Percentiles rank a stretch among this genome's conserved stretches.
Conservation (phyloP, 2,888 invertebrate genomes). For the Acronicta psi region DNA sequence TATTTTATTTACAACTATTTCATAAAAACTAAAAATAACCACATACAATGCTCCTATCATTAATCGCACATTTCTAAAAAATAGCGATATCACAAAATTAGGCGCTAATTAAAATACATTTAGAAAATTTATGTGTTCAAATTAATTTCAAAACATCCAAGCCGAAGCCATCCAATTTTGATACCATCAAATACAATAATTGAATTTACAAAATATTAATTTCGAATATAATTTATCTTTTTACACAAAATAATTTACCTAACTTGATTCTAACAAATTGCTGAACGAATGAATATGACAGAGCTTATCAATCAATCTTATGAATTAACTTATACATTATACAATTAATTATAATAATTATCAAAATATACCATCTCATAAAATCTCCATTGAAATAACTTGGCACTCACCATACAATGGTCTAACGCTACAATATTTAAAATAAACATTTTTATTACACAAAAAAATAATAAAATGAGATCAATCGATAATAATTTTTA, state of each 20-base stretch:
- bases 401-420: slow-evolving; percentile 78
- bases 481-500: slow-evolving; percentile 88
- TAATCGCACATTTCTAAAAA: background rate
- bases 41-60: slow-evolving; percentile 29
- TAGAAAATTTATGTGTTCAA: slow-evolving; percentile 32
- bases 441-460: slow-evolving; percentile 84
- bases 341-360: slow-evolving; percentile 70
- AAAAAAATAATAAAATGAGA: slow-evolving; percentile 86
- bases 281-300: slow-evolving; percentile 60
- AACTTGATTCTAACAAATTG: slow-evolving; percentile 31
- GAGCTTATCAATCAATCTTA: slow-evolving; percentile 65
- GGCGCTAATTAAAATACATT: background rate
- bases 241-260: slow-evolving; percentile 11
- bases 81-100: no score
- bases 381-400: slow-evolving; percentile 79
- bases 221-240: slow-evolving; percentile 3
- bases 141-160: slow-evolving; percentile 15
- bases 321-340: slow-evolving; percentile 73
- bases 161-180: slow-evolving; percentile 3
- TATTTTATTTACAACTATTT: slow-evolving; percentile 53
- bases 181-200: background rate
- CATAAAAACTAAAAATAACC: slow-evolving; percentile 37
- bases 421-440: slow-evolving; percentile 70
- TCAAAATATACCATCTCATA: slow-evolving; percentile 79
- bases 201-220: slow-evolving; percentile 14